phyloP scores from a whole-genome alignment of 2,888 invertebrate species.

The Cephus runcator region DNA sequence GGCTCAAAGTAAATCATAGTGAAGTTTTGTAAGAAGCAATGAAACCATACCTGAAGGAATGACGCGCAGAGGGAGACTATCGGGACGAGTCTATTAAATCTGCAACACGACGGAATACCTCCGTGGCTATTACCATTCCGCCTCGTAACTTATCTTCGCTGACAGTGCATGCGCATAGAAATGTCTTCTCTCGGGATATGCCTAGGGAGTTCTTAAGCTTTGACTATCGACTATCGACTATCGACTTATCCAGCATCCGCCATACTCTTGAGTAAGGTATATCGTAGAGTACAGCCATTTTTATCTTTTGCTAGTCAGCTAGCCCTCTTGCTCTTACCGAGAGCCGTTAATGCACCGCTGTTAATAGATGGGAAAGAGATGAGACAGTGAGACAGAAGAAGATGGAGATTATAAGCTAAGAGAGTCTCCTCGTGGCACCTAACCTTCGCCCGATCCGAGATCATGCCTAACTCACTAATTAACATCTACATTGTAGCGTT shows the following conservation, averaged over 20 bases:
- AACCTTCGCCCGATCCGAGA: constrained; percentile 2
- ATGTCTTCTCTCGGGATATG: constrained; percentile 37
- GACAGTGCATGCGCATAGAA: constrained; percentile 51
- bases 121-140: constrained; percentile 42
- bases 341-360: not conserved
- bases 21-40: not conserved
- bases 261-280: not conserved
- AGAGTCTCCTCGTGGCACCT: not conserved
- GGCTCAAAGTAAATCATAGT: constrained; percentile 10
- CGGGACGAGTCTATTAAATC: constrained; percentile 57
- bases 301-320: not conserved
- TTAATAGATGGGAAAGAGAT: not conserved
- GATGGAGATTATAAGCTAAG: not conserved
- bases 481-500: constrained; percentile 26
- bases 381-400: not conserved
- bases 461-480: constrained; percentile 25
- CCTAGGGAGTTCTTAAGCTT: constrained; percentile 24
- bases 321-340: not conserved
- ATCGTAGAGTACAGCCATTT: not conserved
- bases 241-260: not conserved
- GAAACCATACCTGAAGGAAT: constrained; percentile 29
- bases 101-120: constrained; percentile 44
- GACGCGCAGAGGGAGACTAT: constrained; percentile 42
- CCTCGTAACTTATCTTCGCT: constrained; percentile 51
- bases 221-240: not conserved